These are phyloP conservation scores for Andrena fulva DNA, from an alignment of 2,888 invertebrate species.

Conservation along the genomic window DNA sequence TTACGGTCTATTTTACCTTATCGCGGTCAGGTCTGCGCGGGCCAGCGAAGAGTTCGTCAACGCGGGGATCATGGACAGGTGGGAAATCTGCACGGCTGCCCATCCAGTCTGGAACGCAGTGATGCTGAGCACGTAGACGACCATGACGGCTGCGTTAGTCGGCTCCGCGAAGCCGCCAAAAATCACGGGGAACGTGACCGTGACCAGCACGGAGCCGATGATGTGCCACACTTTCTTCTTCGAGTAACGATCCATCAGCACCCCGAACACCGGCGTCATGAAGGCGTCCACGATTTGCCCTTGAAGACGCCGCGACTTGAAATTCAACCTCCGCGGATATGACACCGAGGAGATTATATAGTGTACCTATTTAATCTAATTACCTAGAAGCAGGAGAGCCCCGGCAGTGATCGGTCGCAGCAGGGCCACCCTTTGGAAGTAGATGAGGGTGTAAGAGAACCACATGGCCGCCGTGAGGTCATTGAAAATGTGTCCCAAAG, in stretches of 20 bases:
- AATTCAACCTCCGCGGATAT: not conserved
- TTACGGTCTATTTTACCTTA: conserved; percentile 86
- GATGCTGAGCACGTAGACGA: conserved; percentile 86
- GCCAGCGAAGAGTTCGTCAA: conserved; percentile 89
- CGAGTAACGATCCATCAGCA: conserved; percentile 92
- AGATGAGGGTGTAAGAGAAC: conserved; percentile 85
- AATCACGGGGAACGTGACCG: conserved; percentile 81
- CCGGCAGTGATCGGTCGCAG: conserved; percentile 82
- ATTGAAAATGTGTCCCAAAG: conserved; percentile 85
- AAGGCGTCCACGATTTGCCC: conserved; percentile 83
- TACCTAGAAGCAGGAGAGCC: conserved; percentile 80
- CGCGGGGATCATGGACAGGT: conserved; percentile 95
- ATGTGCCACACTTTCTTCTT: conserved; percentile 94
- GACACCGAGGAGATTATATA: not conserved
- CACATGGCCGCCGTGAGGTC: conserved; percentile 86
- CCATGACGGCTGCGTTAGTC: conserved; percentile 56
- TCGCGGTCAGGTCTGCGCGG: conserved; percentile 92
- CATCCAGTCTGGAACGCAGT: conserved; percentile 96
- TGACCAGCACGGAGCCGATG: conserved; percentile 86
- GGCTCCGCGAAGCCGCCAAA: conserved; percentile 79
- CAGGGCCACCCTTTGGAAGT: conserved; percentile 82
- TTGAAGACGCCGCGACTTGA: conserved; percentile 45
- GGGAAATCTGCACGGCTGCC: conserved; percentile 97
- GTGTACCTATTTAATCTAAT: conserved; percentile 1
- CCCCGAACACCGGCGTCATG: conserved; percentile 91